Base-by-base conservation (phyloP, 2,797 vertebrate genomes). In the Monodelphis domestica region DNA sequence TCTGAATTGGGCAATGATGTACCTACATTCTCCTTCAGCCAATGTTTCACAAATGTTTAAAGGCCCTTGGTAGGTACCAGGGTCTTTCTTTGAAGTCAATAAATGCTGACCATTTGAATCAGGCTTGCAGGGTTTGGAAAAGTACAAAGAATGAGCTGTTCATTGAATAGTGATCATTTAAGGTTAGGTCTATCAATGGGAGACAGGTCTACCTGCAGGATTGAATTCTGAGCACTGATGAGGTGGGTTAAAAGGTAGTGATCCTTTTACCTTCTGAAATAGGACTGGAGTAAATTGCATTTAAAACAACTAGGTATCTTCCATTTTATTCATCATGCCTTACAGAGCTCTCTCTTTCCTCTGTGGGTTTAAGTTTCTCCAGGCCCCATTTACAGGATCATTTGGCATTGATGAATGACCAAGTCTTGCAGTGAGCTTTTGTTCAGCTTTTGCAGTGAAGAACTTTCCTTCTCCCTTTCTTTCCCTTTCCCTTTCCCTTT, bases 321-420 rank as follows among this genome's bases (percentile, higher is more conserved):
- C 90, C 1, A 70, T 84, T 91, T 45, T 53, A 29, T 91, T 96
- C 92, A 26, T 78, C 26, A 11, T 78, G 0, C 53, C 1, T 94
- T 88, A 55, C 63, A 93, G 50, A 21, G 93, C 93, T 92, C 70
- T 51, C 26, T 90, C 54, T 78, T 29, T 95, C 3, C 2, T 51
- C 63, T 90, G 0, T 21, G 0, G 78, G 3, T 87, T 92, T 95
- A 87, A 94, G 4, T 88, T 96, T 95, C 87, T 52, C 87, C 88
- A 84, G 10, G 9, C 87, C 12, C 0, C 24, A 89, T 78, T 94
- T 90, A 90, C 30, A 91, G 90, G 45, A 17, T 30, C 88, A 59
- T 21, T 92, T 33, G 54, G 50, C 12, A 88, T 29, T 57, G 54
- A 87, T 12, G 28, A 33, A 53, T 87, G 52, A 90, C 50, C 90